Evolutionary conservation across 1,140 invertebrate species (phyloP), one percentile per base, ranked within the genome.

Genomic region (Scaptodrosophila lebanonensis): DNA sequence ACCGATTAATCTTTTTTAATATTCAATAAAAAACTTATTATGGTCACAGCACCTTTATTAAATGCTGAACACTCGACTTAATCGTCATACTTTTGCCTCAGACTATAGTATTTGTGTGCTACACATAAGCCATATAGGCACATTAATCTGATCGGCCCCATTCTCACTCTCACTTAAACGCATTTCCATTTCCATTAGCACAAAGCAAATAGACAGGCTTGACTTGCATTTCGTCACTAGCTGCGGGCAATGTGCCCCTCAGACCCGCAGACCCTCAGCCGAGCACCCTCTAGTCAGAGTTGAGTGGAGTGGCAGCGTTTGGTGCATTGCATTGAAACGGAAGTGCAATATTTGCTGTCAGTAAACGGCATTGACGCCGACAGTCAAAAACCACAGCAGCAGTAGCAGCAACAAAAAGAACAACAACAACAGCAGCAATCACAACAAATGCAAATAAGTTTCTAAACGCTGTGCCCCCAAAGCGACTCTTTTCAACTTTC

Each of bases 151-250:
- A 56, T 33, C 53, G 44, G 3, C 3, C 22, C 8, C 22, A 25
- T 25, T 25, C 8, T 25, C 22, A 3, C 3, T 25, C 8, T 25
- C 8, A 3, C 22, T 4, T 25, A 4, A 25, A 3, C 22, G 8
- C 22, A 25, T 25, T 25, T 25, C 22, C 22, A 25, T 43, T 75
- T 75, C 70, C 70, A 75, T 75, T 75, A 75, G 71, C 54, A 60
- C 54, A 69, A 65, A 51, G 70, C 60, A 76, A 75, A 75, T 57
- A 76, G 70, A 75, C 70, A 75, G 70, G 70, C 70, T 75, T 75
- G 70, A 75, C 70, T 75, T 75, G 71, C 60, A 69, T 75, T 75
- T 75, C 70, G 53, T 29, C 45, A 56, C 47, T 43, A 15, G 18
- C 29, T 8, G 8, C 22, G 8, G 3, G 3, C 22, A 4, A 8